Percentiles rank a stretch among this genome's conserved stretches.
phyloP scores from a whole-genome alignment of 2,113 vertebrate species.

The Chrysemys picta region DNA sequence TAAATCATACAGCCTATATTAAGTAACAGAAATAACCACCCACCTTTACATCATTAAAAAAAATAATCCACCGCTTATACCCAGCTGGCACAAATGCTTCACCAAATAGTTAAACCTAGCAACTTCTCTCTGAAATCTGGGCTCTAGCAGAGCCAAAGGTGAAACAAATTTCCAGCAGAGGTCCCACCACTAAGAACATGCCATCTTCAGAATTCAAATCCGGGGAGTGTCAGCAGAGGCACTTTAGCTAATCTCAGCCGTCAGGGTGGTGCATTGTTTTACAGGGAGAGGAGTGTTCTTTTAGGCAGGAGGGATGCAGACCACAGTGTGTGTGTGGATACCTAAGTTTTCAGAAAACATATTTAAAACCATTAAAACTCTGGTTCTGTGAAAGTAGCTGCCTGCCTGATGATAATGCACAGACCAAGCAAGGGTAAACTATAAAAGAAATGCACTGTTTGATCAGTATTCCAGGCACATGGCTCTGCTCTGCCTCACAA shows the following conservation, averaged over 20 bases:
- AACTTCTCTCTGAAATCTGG: background rate
- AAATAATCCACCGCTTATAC: background rate
- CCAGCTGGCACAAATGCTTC: background rate
- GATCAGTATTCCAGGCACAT: constrained; percentile 38
- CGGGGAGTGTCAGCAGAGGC: background rate
- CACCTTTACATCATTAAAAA: background rate
- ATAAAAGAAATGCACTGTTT: background rate
- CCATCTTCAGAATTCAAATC: background rate
- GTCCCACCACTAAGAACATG: background rate
- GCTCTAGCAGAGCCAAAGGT: background rate
- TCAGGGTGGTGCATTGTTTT: background rate
- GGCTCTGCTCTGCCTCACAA: background rate
- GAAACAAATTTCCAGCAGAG: background rate
- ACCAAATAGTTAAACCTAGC: background rate
- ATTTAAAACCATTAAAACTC: no score
- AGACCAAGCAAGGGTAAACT: constrained; percentile 40
- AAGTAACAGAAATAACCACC: background rate
- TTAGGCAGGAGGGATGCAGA: background rate
- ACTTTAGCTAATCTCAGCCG: background rate
- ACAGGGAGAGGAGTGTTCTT: background rate
- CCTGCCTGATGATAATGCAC: background rate
- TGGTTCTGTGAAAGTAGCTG: background rate
- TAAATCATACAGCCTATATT: background rate
- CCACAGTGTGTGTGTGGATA: no score
- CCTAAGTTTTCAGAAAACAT: background rate